Percentiles rank a stretch among this genome's conserved stretches.
Evolutionary conservation across 1,140 invertebrate genomes (phyloP).

Genomic region (Listronotus oregonensis): DNA sequence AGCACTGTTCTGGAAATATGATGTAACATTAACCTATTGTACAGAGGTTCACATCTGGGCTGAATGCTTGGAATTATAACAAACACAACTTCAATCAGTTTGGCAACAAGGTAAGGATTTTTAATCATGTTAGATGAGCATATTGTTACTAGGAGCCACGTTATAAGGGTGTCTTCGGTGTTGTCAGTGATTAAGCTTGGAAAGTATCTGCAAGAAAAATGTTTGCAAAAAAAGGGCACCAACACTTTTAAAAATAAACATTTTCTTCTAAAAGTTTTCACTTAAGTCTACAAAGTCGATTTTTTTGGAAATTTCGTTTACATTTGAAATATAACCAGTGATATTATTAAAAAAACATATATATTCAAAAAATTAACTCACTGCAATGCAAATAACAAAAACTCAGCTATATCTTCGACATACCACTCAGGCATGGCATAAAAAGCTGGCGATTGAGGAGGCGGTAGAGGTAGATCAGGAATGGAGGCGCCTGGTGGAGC

Average conservation of each 20-base stretch:
- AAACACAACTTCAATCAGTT: conserved; percentile 93
- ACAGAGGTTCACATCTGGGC: conserved; percentile 62
- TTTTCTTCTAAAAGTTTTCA: too few relatives aligned
- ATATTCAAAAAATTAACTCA: conserved; percentile 63
- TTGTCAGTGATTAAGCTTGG: conserved; percentile 75
- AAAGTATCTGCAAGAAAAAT: conserved; percentile 67
- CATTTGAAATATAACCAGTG: not conserved
- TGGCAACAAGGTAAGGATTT: conserved; percentile 95
- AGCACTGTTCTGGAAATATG: conserved; percentile 81
- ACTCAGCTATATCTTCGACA: conserved; percentile 94
- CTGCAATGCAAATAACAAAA: conserved; percentile 90
- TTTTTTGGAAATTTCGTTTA: too few relatives aligned
- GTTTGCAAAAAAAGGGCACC: too few relatives aligned
- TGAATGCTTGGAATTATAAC: conserved; percentile 86
- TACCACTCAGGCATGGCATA: conserved; percentile 94
- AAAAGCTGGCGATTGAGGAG: conserved; percentile 74
- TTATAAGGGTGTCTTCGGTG: conserved; percentile 82
- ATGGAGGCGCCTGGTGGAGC: conserved; percentile 50
- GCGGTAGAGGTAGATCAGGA: conserved; percentile 59
- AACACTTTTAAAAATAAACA: too few relatives aligned
- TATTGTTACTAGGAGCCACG: conserved; percentile 86
- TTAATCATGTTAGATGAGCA: conserved; percentile 89
- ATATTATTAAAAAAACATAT: conserved; percentile 8
- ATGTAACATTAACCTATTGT: conserved; percentile 78
- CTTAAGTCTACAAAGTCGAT: too few relatives aligned